These are phyloP conservation scores for Herminia tarsipennalis DNA, from an alignment of 2,888 invertebrate genomes.

Conservation along the genomic window DNA sequence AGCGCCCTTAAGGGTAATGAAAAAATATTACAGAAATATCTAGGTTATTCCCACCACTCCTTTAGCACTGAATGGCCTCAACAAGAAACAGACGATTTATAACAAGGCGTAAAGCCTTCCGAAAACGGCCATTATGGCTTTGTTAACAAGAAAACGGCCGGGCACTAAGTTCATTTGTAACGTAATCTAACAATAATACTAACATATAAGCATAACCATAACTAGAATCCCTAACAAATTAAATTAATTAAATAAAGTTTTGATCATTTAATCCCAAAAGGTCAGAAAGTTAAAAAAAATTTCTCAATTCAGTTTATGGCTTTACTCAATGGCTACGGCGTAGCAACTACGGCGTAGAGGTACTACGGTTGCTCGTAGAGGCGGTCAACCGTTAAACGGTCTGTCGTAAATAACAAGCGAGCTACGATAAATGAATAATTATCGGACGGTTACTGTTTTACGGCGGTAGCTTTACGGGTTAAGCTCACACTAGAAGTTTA, in stretches of 20 bases:
- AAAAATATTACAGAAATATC: too few species aligned
- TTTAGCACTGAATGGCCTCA: too few species aligned
- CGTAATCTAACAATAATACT: too few species aligned
- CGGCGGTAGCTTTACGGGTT: conserved; percentile 34
- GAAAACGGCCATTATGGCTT: too few species aligned
- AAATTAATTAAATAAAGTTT: conserved; percentile 21
- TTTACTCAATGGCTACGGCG: conserved; percentile 41
- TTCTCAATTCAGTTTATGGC: conserved; percentile 32
- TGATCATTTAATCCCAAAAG: conserved; percentile 21
- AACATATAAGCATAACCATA: conserved; percentile 7
- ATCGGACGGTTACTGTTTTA: conserved; percentile 68
- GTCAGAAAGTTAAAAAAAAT: conserved; percentile 30
- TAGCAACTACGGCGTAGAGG: conserved; percentile 36
- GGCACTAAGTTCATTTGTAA: too few species aligned
- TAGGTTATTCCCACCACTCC: too few species aligned
- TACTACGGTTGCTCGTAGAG: conserved; percentile 52
- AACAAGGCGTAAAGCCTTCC: too few species aligned
- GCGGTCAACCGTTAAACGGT: conserved; percentile 57
- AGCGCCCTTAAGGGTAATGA: too few species aligned
- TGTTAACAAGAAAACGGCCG: too few species aligned
- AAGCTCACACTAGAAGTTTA: conserved; percentile 31
- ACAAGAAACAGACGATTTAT: too few species aligned
- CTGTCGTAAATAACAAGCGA: conserved; percentile 57
- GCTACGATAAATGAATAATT: conserved; percentile 74
- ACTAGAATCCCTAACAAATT: conserved; percentile 5